Percentiles rank a stretch among this genome's conserved stretches.
These are phyloP conservation scores for Pachyrhynchus sulphureomaculatus DNA, from an alignment of 1,140 invertebrate species.

Conservation along the genomic window DNA sequence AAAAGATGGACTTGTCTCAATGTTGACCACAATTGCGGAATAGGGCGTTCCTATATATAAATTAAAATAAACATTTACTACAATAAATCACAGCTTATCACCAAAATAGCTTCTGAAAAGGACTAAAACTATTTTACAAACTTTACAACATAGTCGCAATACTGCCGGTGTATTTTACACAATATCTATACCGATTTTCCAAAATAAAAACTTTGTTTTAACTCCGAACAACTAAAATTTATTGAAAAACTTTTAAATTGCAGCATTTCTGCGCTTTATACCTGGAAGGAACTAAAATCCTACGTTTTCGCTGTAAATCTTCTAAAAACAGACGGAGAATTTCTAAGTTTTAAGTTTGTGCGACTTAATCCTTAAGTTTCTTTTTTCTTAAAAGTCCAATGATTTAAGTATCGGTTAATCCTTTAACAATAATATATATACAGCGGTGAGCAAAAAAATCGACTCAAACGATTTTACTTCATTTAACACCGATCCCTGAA, in stretches of 20 bases:
- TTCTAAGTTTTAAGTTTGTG: constrained; percentile 1
- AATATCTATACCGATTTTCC: neutral
- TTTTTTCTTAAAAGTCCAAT: neutral
- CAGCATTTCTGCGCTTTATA: constrained; percentile 5
- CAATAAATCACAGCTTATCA: no score
- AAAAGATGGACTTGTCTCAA: no score
- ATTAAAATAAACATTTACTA: no score
- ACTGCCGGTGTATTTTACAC: neutral
- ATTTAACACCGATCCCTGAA: no score
- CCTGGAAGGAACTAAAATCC: constrained; percentile 1
- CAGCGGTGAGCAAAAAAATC: no score
- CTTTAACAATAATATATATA: no score
- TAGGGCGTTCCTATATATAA: no score
- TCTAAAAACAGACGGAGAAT: neutral
- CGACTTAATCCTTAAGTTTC: neutral
- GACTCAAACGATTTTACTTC: no score
- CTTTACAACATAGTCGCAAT: neutral
- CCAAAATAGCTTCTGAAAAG: no score
- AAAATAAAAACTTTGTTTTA: constrained; percentile 2
- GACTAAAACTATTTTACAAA: no score
- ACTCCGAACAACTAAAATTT: neutral
- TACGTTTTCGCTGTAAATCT: constrained; percentile 3
- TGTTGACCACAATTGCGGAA: no score
- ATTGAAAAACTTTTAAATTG: constrained; percentile 13
- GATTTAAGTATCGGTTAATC: neutral